Evolutionary conservation across 2,888 invertebrate species (phyloP).

Genomic region (Heteropelma amictum): DNA sequence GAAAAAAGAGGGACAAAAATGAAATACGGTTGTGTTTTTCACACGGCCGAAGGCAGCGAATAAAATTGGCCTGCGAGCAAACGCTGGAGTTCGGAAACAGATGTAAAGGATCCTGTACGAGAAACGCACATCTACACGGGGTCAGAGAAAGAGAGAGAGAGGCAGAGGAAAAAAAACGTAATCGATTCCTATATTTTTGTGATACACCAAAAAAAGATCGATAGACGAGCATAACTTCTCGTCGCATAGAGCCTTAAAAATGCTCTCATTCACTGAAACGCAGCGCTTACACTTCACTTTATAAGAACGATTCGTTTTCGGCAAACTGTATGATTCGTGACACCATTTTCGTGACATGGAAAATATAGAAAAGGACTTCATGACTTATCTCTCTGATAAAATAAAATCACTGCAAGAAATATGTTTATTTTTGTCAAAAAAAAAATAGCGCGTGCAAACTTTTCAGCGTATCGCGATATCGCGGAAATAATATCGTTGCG

Average conservation of each 20-base stretch:
- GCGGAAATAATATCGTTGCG: too few relatives aligned
- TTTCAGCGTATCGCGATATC: too few relatives aligned
- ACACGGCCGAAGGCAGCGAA: conserved; percentile 32
- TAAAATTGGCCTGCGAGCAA: conserved; percentile 36
- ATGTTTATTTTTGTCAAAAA: too few relatives aligned
- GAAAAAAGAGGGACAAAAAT: conserved; percentile 34
- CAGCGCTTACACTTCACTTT: conserved; percentile 46
- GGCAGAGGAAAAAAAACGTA: background rate
- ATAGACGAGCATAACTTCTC: conserved; percentile 53
- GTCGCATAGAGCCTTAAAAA: conserved; percentile 13
- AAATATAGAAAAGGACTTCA: too few relatives aligned
- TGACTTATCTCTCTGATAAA: too few relatives aligned
- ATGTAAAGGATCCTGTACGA: background rate
- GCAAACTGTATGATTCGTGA: too few relatives aligned
- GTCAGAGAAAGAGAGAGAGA: background rate
- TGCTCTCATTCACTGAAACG: too few relatives aligned
- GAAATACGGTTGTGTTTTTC: conserved; percentile 46
- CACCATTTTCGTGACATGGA: too few relatives aligned
- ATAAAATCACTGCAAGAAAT: too few relatives aligned
- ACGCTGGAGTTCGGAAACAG: conserved; percentile 4
- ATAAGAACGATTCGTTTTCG: conserved; percentile 44
- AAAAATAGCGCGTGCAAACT: too few relatives aligned
- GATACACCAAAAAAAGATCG: conserved; percentile 31
- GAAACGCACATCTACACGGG: background rate
- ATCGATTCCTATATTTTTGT: conserved; percentile 29